Evolutionary conservation across 1,140 invertebrate species (phyloP), one percentile per base, ranked within the genome.

Genomic region (Leptoteleia sp.): DNA sequence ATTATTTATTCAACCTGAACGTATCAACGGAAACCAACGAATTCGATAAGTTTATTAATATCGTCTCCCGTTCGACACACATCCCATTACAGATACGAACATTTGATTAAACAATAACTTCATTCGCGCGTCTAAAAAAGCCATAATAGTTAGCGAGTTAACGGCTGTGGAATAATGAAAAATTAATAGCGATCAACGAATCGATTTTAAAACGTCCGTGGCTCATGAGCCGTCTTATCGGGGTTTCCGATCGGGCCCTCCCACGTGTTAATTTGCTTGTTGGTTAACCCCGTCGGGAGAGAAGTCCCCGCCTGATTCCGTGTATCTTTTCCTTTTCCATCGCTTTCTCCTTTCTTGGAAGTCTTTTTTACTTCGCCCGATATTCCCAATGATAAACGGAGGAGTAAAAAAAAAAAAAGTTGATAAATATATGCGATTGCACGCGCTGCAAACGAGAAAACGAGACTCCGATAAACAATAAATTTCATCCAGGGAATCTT

Each of bases 241-340:
- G 72, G 82, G 80, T 87, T 81, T 76, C 76, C 81, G 83, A 87
- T 87, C 85, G 76, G 81, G 82, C 82, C 84, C 84, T 85, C 85
- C 84, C 83, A 85, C 87, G 87, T 89, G 88, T 89, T 89, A 89
- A 89, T 89, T 89, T 89, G 87, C 88, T 89, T 89, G 87, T 89
- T 89, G 88, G 87, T 89, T 88, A 85, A 85, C 81, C 82, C 43
- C 1, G 9, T 7, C 1, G 16, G 29, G 13, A 45, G 7, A 33
- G 76, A 67, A n/a, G n/a, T n/a, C n/a, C n/a, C n/a, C n/a, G n/a
- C n/a, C n/a, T n/a, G n/a, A n/a, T n/a, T n/a, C n/a, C n/a, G n/a
- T n/a, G n/a, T n/a, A n/a, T n/a, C n/a, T n/a, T n/a, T n/a, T n/a
- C n/a, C n/a, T n/a, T n/a, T n/a, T n/a, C n/a, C n/a, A n/a, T n/a